Evolutionary conservation across 2,888 invertebrate genomes (phyloP), one percentile per base, ranked within the genome.

Genomic region (Adelphocoris suturalis): DNA sequence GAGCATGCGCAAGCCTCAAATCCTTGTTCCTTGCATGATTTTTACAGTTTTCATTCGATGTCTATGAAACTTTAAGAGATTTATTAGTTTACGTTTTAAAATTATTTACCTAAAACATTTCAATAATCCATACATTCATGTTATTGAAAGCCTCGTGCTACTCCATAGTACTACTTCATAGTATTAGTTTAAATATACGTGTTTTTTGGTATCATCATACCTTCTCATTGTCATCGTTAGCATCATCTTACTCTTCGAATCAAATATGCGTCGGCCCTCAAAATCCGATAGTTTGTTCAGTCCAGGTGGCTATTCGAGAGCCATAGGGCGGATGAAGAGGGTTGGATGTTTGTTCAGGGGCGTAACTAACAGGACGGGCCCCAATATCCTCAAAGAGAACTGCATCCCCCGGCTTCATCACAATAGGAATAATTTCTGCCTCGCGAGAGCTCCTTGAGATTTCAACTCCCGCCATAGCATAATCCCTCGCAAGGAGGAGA

Each of bases 281-380:
- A 68, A 68, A 68, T 27, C 27, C 4, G 68, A 68, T 68, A 68
- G 68, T 68, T 68, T 68, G 68, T 68, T 68, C 23, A 68, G 68
- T 27, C 68, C 68, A 68, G 68, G 68, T 68, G 68, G 68, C 23
- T 68, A 68, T 27, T 68, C 23, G 27, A 68, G 68, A 23, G 68
- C 68, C 68, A 68, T 23, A 61, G 19, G 23, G 68, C 57, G 37
- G 57, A 57, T 57, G 57, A 16, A n/a, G 68, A 68, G 68, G 68
- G 68, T 7, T 68, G 27, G 68, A 68, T 68, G 68, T 68, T 68
- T 68, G 68, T 68, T 68, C 68, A 68, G 68, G 68, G 68, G 68
- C 68, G 68, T 68, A 68, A 68, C 68, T 68, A 68, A 68, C 68
- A 68, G 68, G 11, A 68, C 68, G 68, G 68, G 68, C 23, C 19